These are phyloP conservation scores for Trypoxylon attenuatum DNA, from an alignment of 2,888 invertebrate species.

Conservation along the genomic window DNA sequence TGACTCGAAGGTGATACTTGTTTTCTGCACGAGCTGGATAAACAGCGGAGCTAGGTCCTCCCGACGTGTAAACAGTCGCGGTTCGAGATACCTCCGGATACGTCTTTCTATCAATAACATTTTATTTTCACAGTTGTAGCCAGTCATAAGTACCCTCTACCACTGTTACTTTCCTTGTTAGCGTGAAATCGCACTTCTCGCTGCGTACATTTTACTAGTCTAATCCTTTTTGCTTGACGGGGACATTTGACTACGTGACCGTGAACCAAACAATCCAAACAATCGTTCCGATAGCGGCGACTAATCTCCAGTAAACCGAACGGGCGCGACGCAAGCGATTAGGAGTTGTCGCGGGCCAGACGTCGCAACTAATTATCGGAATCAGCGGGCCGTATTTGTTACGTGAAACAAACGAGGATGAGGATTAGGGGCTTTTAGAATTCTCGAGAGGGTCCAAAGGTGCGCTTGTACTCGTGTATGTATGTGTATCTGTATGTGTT, in stretches of 20 bases:
- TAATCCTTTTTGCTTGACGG: neutral
- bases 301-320: neutral
- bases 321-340: neutral
- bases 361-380: constrained; percentile 55
- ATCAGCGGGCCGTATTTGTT: constrained; percentile 56
- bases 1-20: constrained; percentile 18
- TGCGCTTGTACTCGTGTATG: constrained; percentile 20
- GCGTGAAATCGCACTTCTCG: too few relatives aligned
- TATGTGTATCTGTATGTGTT: too few relatives aligned
- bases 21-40: constrained; percentile 9
- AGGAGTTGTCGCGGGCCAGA: constrained; percentile 12
- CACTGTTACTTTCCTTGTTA: too few relatives aligned
- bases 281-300: neutral
- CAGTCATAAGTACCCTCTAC: too few relatives aligned
- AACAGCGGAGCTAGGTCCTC: neutral
- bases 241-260: neutral
- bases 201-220: too few relatives aligned
- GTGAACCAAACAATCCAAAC: neutral
- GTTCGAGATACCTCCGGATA: too few relatives aligned
- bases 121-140: too few relatives aligned
- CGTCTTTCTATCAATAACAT: too few relatives aligned
- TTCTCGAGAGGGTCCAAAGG: constrained; percentile 40
- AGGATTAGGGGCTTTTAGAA: constrained; percentile 47
- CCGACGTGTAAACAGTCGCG: neutral
- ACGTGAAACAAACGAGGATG: constrained; percentile 29